Percentiles rank a stretch among this genome's conserved stretches.
These are phyloP conservation scores for Sebastes diploproa DNA, from an alignment of 2,797 vertebrate species.

Conservation along the genomic window DNA sequence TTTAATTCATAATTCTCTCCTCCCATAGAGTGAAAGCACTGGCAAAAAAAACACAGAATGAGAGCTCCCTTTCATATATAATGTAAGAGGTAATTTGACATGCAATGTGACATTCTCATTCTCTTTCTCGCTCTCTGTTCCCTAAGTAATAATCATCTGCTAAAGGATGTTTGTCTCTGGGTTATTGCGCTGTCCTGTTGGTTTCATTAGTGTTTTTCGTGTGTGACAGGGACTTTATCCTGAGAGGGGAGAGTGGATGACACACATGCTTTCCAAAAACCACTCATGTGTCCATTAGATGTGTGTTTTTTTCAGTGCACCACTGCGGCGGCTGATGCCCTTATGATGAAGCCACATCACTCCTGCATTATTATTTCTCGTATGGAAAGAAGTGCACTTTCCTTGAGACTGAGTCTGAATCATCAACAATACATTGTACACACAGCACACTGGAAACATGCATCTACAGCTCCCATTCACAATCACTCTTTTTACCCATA, in stretches of 20 bases:
- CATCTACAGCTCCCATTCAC: constrained; percentile 14
- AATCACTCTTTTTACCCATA: background rate
- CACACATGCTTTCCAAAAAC: constrained; percentile 60
- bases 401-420: constrained; percentile 50
- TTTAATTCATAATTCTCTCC: constrained; percentile 53
- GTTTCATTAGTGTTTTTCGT: constrained; percentile 59
- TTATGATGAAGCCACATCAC: constrained; percentile 40
- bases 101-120: constrained; percentile 63
- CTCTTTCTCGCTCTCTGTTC: constrained; percentile 38
- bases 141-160: constrained; percentile 64
- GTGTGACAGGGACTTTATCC: constrained; percentile 46
- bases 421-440: constrained; percentile 31
- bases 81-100: constrained; percentile 57
- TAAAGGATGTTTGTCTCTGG: constrained; percentile 69
- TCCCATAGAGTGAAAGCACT: constrained; percentile 29
- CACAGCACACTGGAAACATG: constrained; percentile 4
- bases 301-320: constrained; percentile 40
- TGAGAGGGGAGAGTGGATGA: constrained; percentile 58
- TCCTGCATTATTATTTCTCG: constrained; percentile 56
- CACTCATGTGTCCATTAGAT: constrained; percentile 77
- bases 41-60: constrained; percentile 32
- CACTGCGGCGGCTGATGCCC: constrained; percentile 35
- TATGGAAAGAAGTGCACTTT: constrained; percentile 61
- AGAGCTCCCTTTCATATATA: constrained; percentile 55
- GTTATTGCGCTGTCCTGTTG: constrained; percentile 63